A percentile compares a stretch with the other conserved stretches of the same genome.
Conservation (phyloP, 2,113 vertebrate species). For the Mobula birostris region DNA sequence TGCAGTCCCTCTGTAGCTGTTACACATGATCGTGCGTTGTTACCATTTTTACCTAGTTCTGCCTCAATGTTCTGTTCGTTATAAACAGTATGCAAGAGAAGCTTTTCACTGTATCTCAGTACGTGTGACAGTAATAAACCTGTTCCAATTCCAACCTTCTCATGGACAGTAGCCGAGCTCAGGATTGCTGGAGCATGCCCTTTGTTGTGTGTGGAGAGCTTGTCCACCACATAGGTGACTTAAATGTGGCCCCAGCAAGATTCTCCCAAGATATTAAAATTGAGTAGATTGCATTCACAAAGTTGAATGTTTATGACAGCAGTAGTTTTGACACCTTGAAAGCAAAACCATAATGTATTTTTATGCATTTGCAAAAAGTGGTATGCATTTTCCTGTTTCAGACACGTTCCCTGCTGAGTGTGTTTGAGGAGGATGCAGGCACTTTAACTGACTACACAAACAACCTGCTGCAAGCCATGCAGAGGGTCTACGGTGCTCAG, state of each 20-base stretch:
- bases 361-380: not conserved
- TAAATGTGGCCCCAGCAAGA: too few relatives aligned
- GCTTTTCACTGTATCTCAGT: too few relatives aligned
- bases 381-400: constrained; percentile 46
- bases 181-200: too few relatives aligned
- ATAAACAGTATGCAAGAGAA: too few relatives aligned
- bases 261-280: too few relatives aligned
- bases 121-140: too few relatives aligned
- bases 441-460: constrained; percentile 96
- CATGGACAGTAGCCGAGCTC: too few relatives aligned
- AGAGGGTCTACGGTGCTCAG: constrained; percentile 92
- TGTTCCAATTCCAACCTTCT: too few relatives aligned
- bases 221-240: not conserved
- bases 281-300: not conserved
- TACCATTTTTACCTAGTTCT: too few relatives aligned
- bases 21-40: too few relatives aligned
- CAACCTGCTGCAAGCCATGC: constrained; percentile 91
- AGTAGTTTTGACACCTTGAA: not conserved
- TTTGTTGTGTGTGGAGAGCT: not conserved
- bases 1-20: too few relatives aligned
- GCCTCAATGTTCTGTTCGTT: too few relatives aligned
- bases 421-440: constrained; percentile 94
- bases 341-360: not conserved
- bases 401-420: constrained; percentile 91
- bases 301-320: not conserved